These are phyloP conservation scores for Hoplostethus atlanticus DNA, from an alignment of 2,797 vertebrate species.

Conservation along the genomic window DNA sequence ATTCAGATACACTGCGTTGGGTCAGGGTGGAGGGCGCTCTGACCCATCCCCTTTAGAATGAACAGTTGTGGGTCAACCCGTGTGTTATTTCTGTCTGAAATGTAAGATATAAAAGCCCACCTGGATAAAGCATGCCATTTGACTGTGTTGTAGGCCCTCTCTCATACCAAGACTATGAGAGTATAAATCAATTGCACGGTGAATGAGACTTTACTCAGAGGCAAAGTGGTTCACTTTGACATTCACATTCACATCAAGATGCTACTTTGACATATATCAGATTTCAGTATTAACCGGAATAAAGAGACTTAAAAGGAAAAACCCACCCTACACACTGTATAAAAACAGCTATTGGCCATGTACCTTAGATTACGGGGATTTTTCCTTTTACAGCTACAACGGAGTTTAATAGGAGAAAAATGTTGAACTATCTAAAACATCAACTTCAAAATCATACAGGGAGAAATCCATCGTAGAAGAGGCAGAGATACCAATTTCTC, in stretches of 20 bases:
- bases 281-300: no score
- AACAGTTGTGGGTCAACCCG: conserved; percentile 14
- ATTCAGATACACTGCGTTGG: conserved; percentile 51
- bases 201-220: neutral
- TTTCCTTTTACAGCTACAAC: no score
- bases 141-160: neutral
- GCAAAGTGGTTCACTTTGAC: neutral
- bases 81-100: conserved; percentile 21
- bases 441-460: no score
- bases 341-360: no score
- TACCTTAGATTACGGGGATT: no score
- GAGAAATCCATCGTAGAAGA: no score
- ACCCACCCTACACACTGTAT: no score
- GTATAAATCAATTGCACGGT: neutral
- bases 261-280: neutral
- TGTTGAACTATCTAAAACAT: no score
- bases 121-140: neutral
- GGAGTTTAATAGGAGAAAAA: no score
- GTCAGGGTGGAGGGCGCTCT: conserved; percentile 42
- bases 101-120: conserved; percentile 12
- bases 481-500: no score
- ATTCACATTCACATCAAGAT: neutral
- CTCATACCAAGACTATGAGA: neutral
- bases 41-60: conserved; percentile 26
- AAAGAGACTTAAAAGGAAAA: no score